These are phyloP conservation scores for Montipora capricornis DNA, from an alignment of 64 coral and sea anemone genomes.

Conservation along the genomic window DNA sequence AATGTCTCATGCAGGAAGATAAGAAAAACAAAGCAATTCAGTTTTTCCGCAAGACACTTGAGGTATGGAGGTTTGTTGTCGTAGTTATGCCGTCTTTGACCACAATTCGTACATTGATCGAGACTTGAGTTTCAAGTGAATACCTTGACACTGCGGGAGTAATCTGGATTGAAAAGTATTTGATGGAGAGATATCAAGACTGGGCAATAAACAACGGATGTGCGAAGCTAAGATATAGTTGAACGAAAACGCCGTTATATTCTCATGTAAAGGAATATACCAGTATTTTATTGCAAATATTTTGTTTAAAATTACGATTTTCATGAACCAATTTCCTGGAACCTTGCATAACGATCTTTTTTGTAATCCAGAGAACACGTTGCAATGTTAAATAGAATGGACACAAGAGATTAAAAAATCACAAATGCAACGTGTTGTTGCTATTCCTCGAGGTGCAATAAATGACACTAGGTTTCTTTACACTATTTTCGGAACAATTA, in stretches of 20 bases:
- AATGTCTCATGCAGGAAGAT: not conserved
- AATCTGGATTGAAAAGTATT: not conserved
- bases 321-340: not conserved
- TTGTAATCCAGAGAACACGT: not conserved
- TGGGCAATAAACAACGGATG: not conserved
- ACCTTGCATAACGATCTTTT: not conserved
- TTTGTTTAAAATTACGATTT: not conserved
- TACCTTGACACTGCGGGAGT: not conserved
- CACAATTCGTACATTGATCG: not conserved
- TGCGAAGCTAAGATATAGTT: not conserved
- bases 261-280: not conserved
- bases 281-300: not conserved
- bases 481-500: constrained; percentile 12
- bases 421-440: not conserved
- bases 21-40: not conserved
- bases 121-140: not conserved
- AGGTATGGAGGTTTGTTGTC: not conserved
- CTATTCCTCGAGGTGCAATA: not conserved
- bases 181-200: not conserved
- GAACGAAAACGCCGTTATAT: not conserved
- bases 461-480: not conserved
- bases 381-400: not conserved
- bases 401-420: not conserved
- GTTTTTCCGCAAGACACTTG: not conserved
- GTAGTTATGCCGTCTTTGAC: not conserved